Conservation (phyloP, 2,113 vertebrate species). For the Marcusenius ussheri region DNA sequence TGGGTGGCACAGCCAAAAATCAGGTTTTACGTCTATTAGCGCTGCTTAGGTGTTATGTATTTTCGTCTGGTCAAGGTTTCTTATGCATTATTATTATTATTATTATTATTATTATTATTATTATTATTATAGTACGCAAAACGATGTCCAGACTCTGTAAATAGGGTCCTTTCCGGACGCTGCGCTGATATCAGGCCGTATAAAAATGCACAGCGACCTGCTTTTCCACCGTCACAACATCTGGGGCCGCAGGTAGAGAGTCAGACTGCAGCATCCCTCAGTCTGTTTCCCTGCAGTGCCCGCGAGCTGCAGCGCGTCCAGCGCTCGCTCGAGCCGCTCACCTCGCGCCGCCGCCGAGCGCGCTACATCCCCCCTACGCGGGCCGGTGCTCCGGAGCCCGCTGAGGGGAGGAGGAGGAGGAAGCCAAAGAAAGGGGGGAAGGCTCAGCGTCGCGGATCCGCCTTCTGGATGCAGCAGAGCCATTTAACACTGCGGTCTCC, state of each 20-base stretch:
- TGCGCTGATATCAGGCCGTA: neutral
- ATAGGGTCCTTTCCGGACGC: neutral
- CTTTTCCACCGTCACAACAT: neutral
- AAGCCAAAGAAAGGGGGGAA: slow-evolving; percentile 16
- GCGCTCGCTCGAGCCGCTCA: neutral
- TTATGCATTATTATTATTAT: neutral
- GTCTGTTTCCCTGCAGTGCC: neutral
- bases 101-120: neutral
- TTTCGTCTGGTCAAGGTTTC: neutral
- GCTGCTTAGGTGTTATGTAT: neutral
- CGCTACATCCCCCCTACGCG: neutral
- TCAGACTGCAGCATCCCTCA: neutral
- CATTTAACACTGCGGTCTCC: slow-evolving; percentile 46
- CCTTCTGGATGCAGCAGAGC: slow-evolving; percentile 62
- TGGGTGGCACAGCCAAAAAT: neutral
- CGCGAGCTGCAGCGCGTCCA: neutral
- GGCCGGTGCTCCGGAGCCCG: neutral
- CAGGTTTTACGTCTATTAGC: neutral
- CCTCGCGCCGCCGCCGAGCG: neutral
- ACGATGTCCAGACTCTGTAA: neutral
- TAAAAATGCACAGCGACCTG: neutral
- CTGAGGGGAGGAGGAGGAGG: neutral
- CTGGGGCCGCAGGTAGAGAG: neutral
- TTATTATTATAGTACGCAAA: neutral
- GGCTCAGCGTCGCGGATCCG: slow-evolving; percentile 52